Evolutionary conservation across 2,797 vertebrate species (phyloP).

Genomic region (Numenius phaeopus): DNA sequence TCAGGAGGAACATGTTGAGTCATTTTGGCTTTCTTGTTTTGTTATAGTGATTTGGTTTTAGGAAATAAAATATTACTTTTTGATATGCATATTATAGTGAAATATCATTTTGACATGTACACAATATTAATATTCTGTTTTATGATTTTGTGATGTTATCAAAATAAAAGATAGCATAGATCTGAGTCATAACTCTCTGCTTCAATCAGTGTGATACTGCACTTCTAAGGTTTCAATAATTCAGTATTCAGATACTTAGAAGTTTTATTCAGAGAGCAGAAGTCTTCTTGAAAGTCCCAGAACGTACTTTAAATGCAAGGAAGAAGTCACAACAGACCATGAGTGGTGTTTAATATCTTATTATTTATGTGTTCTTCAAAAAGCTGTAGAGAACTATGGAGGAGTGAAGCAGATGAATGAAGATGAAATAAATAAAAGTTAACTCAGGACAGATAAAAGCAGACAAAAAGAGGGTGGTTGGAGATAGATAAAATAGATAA

Average conservation of each 20-base stretch:
- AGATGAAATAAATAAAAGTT: neutral
- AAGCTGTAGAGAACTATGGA: neutral
- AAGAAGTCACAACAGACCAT: neutral
- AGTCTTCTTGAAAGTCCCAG: neutral
- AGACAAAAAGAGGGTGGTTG: neutral
- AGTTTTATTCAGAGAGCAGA: neutral
- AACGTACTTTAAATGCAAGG: constrained; percentile 13
- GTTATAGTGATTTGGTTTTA: neutral
- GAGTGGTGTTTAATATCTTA: neutral
- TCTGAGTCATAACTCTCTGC: neutral
- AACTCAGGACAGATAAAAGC: neutral
- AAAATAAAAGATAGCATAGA: neutral
- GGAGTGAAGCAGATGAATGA: neutral
- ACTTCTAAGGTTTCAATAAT: constrained; percentile 41
- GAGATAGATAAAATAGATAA: neutral
- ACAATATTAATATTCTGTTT: constrained; percentile 22
- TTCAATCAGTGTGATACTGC: neutral
- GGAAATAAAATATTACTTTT: neutral
- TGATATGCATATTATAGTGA: neutral
- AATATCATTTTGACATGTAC: neutral
- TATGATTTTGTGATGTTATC: neutral
- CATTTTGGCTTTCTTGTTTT: neutral
- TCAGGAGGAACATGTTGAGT: neutral
- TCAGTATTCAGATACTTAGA: neutral
- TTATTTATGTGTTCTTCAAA: constrained; percentile 14